Evolutionary conservation across 2,888 invertebrate genomes (phyloP), one percentile per base, ranked within the genome.

Genomic region (Pediacus dermestoides): DNA sequence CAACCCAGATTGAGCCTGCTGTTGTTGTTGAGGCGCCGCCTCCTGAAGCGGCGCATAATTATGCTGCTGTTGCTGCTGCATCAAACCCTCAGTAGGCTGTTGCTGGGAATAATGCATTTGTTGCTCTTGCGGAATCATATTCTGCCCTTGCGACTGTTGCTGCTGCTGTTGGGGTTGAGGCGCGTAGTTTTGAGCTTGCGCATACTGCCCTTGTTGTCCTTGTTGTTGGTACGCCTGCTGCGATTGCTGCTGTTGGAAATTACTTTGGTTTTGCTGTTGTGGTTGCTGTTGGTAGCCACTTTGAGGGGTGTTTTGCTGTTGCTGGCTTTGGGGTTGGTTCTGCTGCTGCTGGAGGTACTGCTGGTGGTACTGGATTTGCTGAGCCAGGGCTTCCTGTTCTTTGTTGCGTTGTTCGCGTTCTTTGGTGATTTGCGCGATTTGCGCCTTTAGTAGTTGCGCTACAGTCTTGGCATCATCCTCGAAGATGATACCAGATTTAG

Each of bases 391-490:
- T 52, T 70, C 66, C 36, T 70, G 66, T 37, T 70, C 68, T 46
- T 69, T 69, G 25, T 62, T 64, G 73, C 78, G 46, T 37, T 74
- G 75, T 43, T 77, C 76, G 71, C 80, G 50, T 73, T 46, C 81
- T 76, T 70, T 80, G 63, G 67, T 75, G 7, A 90, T 75, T 52
- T 82, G 80, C 52, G 81, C 78, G 37, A 92, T 83, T 66, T 95
- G 92, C 14, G 90, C 89, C 67, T 89, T 87, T 47, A 97, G 78
- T 67, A 96, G 80, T 63, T 92, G 91, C 43, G 86, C 85, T 7
- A 96, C 94, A 42, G 88, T 85, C 58, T 90, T 80, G 0, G 89
- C 86, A 68, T 97, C 97, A 64, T 95, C 96, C 63, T 96, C 95
- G 63, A 89, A 87, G 59, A 96, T 90, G 62, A 94, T 86, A 21